Evolutionary conservation across 2,888 invertebrate species (phyloP).

Genomic region (Cantharis rufa): DNA sequence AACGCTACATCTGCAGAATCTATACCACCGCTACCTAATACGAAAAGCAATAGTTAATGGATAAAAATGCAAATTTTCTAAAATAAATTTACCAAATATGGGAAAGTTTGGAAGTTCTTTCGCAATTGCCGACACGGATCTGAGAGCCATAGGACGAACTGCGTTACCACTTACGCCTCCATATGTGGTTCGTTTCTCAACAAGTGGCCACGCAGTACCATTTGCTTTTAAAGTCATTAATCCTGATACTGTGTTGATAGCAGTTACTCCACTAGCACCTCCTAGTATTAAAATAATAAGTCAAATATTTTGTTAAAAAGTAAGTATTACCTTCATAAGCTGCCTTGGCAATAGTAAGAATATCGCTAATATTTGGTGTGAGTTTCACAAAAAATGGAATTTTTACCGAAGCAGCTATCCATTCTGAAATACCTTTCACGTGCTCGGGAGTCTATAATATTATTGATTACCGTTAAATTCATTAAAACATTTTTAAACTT

Average conservation of each 20-base stretch:
- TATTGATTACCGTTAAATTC: not conserved
- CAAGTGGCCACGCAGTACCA: conserved; percentile 89
- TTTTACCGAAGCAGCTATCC: conserved; percentile 84
- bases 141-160: conserved; percentile 90
- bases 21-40: conserved; percentile 81
- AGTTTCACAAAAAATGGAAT: conserved; percentile 97
- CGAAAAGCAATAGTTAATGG: not conserved
- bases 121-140: conserved; percentile 88
- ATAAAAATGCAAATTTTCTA: not conserved
- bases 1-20: conserved; percentile 94
- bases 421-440: conserved; percentile 85
- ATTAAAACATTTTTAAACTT: conserved; percentile 17
- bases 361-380: conserved; percentile 96
- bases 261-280: conserved; percentile 92
- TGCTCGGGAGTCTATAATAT: conserved; percentile 76
- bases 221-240: conserved; percentile 85
- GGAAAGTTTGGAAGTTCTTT: conserved; percentile 84
- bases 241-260: conserved; percentile 96
- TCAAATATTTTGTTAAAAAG: not conserved
- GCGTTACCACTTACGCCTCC: conserved; percentile 93
- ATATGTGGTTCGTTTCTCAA: conserved; percentile 89
- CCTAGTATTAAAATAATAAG: conserved; percentile 58
- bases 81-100: conserved; percentile 70
- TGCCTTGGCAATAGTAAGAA: conserved; percentile 85
- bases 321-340: conserved; percentile 75